Percentiles rank a stretch among this genome's conserved stretches.
Conservation (phyloP, 2,797 vertebrate genomes). For the Oceanodroma leucorhoa region DNA sequence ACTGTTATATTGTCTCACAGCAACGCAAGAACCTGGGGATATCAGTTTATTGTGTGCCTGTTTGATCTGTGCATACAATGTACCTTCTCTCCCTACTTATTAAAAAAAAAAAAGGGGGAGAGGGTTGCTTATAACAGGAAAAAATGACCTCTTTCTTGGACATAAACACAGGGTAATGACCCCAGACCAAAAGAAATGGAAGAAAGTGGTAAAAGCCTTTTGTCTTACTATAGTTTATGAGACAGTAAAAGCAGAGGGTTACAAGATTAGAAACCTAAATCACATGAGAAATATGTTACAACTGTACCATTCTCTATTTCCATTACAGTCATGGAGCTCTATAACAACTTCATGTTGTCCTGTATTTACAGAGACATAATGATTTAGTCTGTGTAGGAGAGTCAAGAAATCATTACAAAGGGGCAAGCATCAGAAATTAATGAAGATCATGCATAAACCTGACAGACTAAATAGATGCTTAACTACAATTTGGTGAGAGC, state of each 20-base stretch:
- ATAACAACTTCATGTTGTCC: neutral
- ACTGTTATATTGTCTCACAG: neutral
- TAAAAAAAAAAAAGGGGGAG: neutral
- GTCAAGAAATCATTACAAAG: slow-evolving; percentile 15
- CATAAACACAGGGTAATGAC: neutral
- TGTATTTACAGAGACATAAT: neutral
- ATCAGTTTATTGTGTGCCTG: neutral
- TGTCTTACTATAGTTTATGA: neutral
- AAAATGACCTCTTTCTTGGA: neutral
- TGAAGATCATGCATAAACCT: neutral
- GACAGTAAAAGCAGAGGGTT: neutral
- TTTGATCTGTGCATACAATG: neutral
- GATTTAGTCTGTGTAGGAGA: neutral
- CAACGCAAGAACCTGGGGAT: neutral
- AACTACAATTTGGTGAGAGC: neutral
- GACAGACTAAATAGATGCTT: slow-evolving; percentile 29
- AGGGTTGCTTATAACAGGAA: neutral
- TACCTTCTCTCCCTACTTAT: neutral
- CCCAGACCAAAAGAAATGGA: neutral
- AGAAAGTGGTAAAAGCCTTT: neutral
- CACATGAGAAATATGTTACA: neutral
- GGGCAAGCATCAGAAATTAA: slow-evolving; percentile 14
- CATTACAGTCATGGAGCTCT: neutral
- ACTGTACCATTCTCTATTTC: neutral
- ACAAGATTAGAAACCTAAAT: neutral